These are phyloP conservation scores for Orthochromis indermauri DNA, from an alignment of 2,113 vertebrate species.

Conservation along the genomic window DNA sequence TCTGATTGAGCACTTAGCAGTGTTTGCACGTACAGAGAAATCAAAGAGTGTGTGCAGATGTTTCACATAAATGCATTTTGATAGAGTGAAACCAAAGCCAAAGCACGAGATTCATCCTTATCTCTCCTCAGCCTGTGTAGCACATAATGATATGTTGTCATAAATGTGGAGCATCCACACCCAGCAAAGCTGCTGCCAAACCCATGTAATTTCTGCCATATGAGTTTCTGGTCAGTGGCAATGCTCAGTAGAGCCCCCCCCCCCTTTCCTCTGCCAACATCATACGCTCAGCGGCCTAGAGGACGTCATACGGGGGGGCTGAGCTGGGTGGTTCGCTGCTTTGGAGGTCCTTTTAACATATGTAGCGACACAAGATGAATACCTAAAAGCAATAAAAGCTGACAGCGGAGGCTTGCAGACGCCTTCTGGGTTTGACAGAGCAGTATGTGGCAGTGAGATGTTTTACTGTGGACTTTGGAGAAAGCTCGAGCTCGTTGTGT, in stretches of 20 bases:
- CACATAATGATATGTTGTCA: constrained; percentile 54
- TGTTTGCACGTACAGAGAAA: neutral
- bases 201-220: constrained; percentile 58
- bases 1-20: neutral
- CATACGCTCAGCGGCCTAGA: neutral
- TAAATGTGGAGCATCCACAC: constrained; percentile 44
- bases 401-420: constrained; percentile 14
- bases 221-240: constrained; percentile 40
- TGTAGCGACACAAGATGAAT: constrained; percentile 36
- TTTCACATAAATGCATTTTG: constrained; percentile 10
- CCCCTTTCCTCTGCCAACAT: constrained; percentile 4
- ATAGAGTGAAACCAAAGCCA: neutral
- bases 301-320: constrained; percentile 3
- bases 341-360: constrained; percentile 47
- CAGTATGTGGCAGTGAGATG: neutral
- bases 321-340: constrained; percentile 18
- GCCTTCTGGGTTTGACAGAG: neutral
- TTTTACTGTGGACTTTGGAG: neutral
- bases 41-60: neutral
- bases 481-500: neutral
- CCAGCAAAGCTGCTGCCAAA: constrained; percentile 45
- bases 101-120: constrained; percentile 2
- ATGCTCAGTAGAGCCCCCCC: neutral
- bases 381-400: constrained; percentile 18
- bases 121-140: constrained; percentile 5